Evolutionary conservation across 1,140 invertebrate species (phyloP), one percentile per base, ranked within the genome.

Genomic region (Ridgeia piscesae): DNA sequence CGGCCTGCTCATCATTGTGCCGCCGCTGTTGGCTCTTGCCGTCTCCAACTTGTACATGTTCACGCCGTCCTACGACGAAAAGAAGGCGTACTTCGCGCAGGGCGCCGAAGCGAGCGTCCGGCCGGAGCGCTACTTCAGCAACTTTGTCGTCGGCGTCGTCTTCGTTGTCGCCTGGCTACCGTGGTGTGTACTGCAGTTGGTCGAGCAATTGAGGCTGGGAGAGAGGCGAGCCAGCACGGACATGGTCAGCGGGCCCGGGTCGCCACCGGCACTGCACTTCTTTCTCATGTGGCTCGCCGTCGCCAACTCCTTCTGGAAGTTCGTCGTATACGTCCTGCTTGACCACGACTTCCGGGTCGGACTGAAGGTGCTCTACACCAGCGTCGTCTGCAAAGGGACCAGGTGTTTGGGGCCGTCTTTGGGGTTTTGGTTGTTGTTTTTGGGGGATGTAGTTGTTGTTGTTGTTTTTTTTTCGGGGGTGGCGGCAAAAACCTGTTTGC

Each of bases 31-130:
- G 94, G 99, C 98, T 89, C 98, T 99, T 94, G 97, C 98, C 93
- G 98, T 99, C 96, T 99, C 98, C 92, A 99, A 99, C 95, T 97
- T 97, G 94, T 99, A 99, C 96, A 98, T 99, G 94, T 99, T 99
- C 96, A 97, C 97, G 89, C 98, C 97, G 97, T 92, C 97, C 97
- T 95, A 95, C 98, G 58, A 97, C 97, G 94, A 97, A 97, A 94
- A 98, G 98, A 93, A 97, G 97, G 93, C 97, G 98, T 33, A 98
- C 98, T 93, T 91, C 92, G 92, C 94, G 91, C 94, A 91, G 92
- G 31, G 91, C 92, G 17, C 33, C 31, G 92, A 92, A 6, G 34
- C 35, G 33, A 92, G 50, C 93, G 99, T 98, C 98, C 91, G 98
- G 98, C 96, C 99, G 35, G 92, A 93, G 88, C 94, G 95, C 0